phyloP scores from a whole-genome alignment of 2,888 invertebrate genomes.

The Hipparchia sbordonii region DNA sequence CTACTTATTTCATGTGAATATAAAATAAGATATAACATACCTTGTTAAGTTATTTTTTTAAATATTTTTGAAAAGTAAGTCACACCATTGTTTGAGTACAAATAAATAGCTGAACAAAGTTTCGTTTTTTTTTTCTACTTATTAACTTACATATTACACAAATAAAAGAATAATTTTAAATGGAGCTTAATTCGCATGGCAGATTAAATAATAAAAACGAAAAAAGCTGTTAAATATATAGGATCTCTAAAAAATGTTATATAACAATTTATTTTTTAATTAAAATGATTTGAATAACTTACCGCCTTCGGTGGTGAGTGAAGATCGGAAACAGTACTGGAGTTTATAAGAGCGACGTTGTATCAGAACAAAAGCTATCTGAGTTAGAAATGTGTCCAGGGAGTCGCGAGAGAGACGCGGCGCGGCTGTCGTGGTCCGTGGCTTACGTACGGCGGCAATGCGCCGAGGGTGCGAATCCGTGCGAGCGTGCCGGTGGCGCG shows the following conservation, averaged over 20 bases:
- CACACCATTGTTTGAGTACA: neutral
- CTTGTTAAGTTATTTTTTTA: neutral
- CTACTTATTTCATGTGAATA: neutral
- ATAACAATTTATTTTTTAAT: constrained; percentile 54
- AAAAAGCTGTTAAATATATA: constrained; percentile 32
- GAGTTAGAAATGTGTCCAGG: constrained; percentile 29
- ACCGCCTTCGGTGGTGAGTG: constrained; percentile 59
- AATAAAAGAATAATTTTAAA: neutral
- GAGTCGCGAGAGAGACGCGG: constrained; percentile 27
- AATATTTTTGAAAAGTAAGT: neutral
- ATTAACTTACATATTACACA: neutral
- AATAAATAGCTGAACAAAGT: neutral
- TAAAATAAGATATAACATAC: neutral
- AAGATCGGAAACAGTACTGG: constrained; percentile 50
- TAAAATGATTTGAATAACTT: constrained; percentile 58
- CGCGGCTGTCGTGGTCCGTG: constrained; percentile 39
- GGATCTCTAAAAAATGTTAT: constrained; percentile 52
- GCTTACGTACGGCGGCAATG: constrained; percentile 41
- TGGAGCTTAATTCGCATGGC: constrained; percentile 45
- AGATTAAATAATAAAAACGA: constrained; percentile 11
- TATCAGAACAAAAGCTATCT: constrained; percentile 28
- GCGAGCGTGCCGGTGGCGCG: constrained; percentile 43
- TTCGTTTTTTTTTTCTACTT: neutral
- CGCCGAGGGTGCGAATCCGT: constrained; percentile 43
- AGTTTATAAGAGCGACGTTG: constrained; percentile 42